phyloP scores from a whole-genome alignment of 1,140 invertebrate genomes.

The Hyposmocoma kahamanoa region DNA sequence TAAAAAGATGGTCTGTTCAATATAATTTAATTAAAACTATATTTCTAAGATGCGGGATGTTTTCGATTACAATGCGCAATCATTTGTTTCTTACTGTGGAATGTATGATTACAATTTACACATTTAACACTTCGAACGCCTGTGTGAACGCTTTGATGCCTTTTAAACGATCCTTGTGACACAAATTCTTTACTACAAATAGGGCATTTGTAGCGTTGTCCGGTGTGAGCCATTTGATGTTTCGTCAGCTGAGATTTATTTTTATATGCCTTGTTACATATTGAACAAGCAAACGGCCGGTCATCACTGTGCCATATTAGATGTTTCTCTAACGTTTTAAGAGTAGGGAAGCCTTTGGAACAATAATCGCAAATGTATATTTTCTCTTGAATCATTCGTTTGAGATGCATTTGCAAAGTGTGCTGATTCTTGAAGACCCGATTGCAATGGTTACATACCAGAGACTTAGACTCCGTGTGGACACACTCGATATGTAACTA shows the following conservation, averaged over 20 bases:
- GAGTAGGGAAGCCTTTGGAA: conserved; percentile 28
- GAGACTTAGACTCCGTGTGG: background rate
- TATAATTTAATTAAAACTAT: too few relatives aligned
- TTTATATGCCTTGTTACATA: conserved; percentile 40
- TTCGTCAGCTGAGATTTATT: conserved; percentile 30
- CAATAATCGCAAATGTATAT: conserved; percentile 36
- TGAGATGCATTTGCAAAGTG: conserved; percentile 31
- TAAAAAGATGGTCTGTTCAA: too few relatives aligned
- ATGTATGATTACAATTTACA: conserved; percentile 18
- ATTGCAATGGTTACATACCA: conserved; percentile 43
- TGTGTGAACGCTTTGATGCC: conserved; percentile 32
- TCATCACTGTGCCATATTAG: conserved; percentile 42
- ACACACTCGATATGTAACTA: too few relatives aligned
- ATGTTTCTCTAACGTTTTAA: conserved; percentile 27
- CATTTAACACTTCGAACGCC: conserved; percentile 26
- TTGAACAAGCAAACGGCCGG: conserved; percentile 31
- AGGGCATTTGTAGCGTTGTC: conserved; percentile 29
- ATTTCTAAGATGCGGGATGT: too few relatives aligned
- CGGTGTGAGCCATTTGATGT: conserved; percentile 36
- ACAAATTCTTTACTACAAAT: conserved; percentile 29
- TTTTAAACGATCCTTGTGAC: conserved; percentile 18
- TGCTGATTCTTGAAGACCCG: conserved; percentile 35
- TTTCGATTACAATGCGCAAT: conserved; percentile 8
- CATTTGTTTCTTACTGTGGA: conserved; percentile 18
- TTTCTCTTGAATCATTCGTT: conserved; percentile 25